Conservation (phyloP, 2,113 vertebrate genomes). For the Dipodomys spectabilis region DNA sequence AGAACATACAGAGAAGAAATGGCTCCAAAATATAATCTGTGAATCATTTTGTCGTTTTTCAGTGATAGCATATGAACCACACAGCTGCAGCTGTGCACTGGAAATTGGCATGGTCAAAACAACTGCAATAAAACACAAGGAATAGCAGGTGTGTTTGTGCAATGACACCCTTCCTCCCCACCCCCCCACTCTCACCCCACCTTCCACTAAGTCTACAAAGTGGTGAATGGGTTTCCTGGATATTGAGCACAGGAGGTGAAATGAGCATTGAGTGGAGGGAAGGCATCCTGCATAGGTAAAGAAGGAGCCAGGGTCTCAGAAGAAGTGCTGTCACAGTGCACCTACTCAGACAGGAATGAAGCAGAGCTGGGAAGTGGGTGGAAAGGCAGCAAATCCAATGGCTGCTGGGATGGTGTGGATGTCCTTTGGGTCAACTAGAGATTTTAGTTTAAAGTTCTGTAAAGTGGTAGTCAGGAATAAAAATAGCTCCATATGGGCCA, state of each 20-base stretch:
- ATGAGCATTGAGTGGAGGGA: background rate
- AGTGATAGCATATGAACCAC: background rate
- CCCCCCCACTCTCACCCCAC: too few species aligned
- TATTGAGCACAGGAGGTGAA: background rate
- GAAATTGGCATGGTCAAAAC: background rate
- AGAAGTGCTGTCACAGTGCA: too few species aligned
- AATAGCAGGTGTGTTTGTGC: background rate
- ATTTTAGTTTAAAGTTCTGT: constrained; percentile 66
- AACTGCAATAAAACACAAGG: background rate
- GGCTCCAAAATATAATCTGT: background rate
- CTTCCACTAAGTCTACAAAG: background rate
- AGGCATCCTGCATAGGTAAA: background rate
- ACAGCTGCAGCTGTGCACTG: background rate
- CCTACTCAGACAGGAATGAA: constrained; percentile 54
- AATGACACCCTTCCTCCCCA: background rate
- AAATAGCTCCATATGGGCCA: constrained; percentile 67
- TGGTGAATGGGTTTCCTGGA: background rate
- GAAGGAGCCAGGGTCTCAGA: background rate
- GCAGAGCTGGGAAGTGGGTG: background rate
- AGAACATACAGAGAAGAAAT: background rate
- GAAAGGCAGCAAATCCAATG: background rate
- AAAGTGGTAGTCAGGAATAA: constrained; percentile 59
- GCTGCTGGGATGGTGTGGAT: background rate
- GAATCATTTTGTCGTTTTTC: background rate
- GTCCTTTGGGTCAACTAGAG: constrained; percentile 20